These are phyloP conservation scores for Corythornis leucogaster DNA, from an alignment of 2,797 vertebrate genomes.

Conservation along the genomic window DNA sequence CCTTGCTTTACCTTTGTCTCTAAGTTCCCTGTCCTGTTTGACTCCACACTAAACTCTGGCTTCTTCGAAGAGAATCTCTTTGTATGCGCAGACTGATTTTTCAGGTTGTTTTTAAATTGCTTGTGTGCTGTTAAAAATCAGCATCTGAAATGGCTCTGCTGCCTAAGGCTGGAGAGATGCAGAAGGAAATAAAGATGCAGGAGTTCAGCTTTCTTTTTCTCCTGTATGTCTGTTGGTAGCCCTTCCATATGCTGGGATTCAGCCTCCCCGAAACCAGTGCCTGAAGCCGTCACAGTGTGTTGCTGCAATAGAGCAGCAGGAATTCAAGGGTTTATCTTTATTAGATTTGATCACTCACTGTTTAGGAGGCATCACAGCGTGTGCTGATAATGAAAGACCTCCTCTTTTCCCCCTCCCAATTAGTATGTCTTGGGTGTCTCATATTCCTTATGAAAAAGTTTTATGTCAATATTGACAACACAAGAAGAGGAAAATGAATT, in stretches of 20 bases:
- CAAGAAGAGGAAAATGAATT: constrained; percentile 40
- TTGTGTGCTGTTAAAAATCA: constrained; percentile 43
- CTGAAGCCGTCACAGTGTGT: constrained; percentile 30
- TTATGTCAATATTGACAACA: constrained; percentile 46
- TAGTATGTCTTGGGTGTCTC: constrained; percentile 18
- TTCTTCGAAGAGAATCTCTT: not conserved
- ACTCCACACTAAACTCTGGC: not conserved
- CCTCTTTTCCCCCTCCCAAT: not conserved
- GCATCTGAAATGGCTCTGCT: constrained; percentile 10
- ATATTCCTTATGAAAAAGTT: not conserved
- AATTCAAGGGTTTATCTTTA: constrained; percentile 44
- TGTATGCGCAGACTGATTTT: not conserved
- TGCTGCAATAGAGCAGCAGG: constrained; percentile 23
- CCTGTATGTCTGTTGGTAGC: not conserved
- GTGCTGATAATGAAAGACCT: constrained; percentile 21
- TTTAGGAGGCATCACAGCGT: constrained; percentile 58
- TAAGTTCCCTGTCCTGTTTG: not conserved
- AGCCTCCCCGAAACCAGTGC: not conserved
- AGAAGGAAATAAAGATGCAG: constrained; percentile 23
- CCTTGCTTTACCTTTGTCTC: not conserved
- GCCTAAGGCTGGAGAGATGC: constrained; percentile 22
- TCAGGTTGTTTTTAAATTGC: not conserved
- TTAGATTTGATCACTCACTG: constrained; percentile 42
- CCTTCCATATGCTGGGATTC: constrained; percentile 31
- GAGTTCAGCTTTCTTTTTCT: constrained; percentile 54